These are phyloP conservation scores for Bujurquina vittata DNA, from an alignment of 2,113 vertebrate species.

Conservation along the genomic window DNA sequence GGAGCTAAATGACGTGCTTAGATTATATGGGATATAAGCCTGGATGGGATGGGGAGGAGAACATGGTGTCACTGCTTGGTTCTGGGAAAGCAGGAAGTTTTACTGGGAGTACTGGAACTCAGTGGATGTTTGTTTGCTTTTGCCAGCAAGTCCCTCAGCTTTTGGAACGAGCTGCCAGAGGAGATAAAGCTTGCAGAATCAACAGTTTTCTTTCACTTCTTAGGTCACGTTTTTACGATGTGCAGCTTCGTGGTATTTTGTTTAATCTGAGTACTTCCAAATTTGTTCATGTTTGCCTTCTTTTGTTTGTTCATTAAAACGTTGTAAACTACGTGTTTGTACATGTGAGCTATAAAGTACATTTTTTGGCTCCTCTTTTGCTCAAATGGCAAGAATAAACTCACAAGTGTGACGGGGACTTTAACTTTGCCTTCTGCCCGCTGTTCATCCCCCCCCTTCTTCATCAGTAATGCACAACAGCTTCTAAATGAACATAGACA, in stretches of 20 bases:
- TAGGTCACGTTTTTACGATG: not conserved
- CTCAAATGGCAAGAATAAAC: not conserved
- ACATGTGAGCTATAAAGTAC: too few relatives aligned
- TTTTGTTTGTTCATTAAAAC: not conserved
- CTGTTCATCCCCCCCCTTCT: not conserved
- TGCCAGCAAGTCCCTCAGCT: not conserved
- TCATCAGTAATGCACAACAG: not conserved
- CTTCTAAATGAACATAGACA: not conserved
- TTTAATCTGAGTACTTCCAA: too few relatives aligned
- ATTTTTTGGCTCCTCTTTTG: not conserved
- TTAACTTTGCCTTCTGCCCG: not conserved
- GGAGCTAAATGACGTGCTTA: not conserved
- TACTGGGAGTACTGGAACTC: not conserved
- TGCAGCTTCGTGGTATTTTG: not conserved
- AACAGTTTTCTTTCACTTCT: not conserved
- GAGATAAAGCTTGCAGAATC: not conserved
- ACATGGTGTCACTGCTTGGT: conserved; percentile 22
- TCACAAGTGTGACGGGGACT: not conserved
- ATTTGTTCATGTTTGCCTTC: not conserved
- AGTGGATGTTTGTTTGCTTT: not conserved
- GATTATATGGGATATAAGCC: not conserved
- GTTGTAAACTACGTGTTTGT: not conserved
- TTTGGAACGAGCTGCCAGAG: not conserved
- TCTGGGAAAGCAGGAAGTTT: not conserved
- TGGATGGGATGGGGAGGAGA: not conserved